Conservation (phyloP, 2,113 vertebrate species). For the Neogale vison region DNA sequence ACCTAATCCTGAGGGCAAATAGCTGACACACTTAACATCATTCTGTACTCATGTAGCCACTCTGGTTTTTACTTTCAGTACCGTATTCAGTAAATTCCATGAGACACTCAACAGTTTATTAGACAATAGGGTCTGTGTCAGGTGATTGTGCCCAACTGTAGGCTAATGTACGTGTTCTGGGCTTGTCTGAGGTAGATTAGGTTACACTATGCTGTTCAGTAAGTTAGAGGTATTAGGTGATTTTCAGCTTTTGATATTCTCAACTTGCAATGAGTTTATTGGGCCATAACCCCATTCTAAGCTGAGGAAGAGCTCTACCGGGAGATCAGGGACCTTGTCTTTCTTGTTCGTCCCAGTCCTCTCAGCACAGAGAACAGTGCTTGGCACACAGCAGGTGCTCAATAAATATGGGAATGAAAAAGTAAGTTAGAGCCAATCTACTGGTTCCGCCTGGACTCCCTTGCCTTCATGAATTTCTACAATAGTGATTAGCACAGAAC, state of each 20-base stretch:
- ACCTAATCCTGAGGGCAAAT: neutral
- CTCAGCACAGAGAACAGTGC: neutral
- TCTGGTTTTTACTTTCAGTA: neutral
- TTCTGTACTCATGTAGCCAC: neutral
- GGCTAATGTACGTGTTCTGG: neutral
- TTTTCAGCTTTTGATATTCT: neutral
- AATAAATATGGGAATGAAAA: neutral
- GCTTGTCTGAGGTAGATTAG: neutral
- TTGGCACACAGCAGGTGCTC: neutral
- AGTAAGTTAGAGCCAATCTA: neutral
- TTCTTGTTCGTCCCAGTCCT: neutral
- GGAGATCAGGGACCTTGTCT: neutral
- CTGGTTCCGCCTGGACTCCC: neutral
- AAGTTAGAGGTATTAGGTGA: neutral
- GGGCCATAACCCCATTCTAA: neutral
- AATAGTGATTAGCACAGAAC: neutral
- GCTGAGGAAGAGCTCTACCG: neutral
- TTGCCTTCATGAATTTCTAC: neutral
- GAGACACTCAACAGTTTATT: neutral
- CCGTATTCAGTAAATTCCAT: neutral
- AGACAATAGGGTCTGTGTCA: neutral
- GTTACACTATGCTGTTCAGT: neutral
- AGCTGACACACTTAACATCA: neutral
- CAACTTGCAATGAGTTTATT: neutral
- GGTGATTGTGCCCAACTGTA: neutral